Conservation (phyloP, 2,888 invertebrate species). For the Sarcophaga rosellei region DNA sequence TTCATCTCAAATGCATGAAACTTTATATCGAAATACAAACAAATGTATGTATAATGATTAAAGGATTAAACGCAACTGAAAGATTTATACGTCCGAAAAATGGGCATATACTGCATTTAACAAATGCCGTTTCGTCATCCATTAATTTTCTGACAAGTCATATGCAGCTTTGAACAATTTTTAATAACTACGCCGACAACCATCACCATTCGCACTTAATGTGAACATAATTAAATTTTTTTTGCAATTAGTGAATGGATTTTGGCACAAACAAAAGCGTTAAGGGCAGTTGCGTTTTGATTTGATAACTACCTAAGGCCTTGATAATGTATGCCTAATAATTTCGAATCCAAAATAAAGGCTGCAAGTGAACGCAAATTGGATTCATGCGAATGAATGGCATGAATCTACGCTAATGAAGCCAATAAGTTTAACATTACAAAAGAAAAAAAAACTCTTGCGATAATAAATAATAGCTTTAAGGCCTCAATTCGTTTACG, state of each 20-base stretch:
- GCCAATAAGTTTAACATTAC: too few relatives aligned
- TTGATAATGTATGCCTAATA: neutral
- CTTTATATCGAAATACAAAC: too few relatives aligned
- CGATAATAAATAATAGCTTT: too few relatives aligned
- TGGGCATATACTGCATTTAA: too few relatives aligned
- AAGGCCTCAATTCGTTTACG: too few relatives aligned
- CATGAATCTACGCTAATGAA: too few relatives aligned
- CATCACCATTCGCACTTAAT: slow-evolving; percentile 61
- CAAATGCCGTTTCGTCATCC: too few relatives aligned
- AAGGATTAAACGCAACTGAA: too few relatives aligned
- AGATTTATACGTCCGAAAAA: too few relatives aligned
- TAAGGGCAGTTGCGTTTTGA: neutral
- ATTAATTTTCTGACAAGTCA: neutral
- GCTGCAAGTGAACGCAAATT: neutral
- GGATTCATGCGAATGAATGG: neutral
- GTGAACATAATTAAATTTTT: slow-evolving; percentile 71
- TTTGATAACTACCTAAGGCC: neutral
- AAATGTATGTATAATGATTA: too few relatives aligned
- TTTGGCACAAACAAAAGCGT: slow-evolving; percentile 40
- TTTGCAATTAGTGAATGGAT: slow-evolving; percentile 78
- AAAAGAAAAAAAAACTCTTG: too few relatives aligned
- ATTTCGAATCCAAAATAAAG: neutral
- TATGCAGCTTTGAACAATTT: slow-evolving; percentile 8
- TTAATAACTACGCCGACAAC: slow-evolving; percentile 54
- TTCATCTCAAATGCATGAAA: too few relatives aligned